Evolutionary conservation across 1,140 invertebrate species (phyloP).

Genomic region (Paracyclopina nana): DNA sequence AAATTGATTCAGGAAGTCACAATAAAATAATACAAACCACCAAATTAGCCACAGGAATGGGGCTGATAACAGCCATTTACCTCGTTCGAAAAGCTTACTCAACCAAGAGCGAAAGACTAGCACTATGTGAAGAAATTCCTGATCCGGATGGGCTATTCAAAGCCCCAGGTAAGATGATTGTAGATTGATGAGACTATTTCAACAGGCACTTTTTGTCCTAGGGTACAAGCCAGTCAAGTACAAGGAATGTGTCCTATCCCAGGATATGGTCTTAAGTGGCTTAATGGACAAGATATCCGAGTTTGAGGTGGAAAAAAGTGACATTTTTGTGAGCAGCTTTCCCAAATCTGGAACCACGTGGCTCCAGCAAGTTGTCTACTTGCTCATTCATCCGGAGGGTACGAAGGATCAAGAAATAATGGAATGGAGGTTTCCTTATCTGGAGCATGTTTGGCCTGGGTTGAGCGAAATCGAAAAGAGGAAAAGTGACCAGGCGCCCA

Average conservation of each 20-base stretch:
- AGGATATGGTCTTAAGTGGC: conserved; percentile 6
- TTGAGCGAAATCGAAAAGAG: not conserved
- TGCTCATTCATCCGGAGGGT: not conserved
- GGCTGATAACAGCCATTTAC: too few relatives aligned
- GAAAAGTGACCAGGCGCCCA: not conserved
- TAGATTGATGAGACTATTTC: too few relatives aligned
- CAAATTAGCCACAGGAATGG: too few relatives aligned
- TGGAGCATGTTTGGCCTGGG: conserved; percentile 6
- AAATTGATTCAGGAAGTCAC: too few relatives aligned
- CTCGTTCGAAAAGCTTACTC: too few relatives aligned
- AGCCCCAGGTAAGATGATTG: too few relatives aligned
- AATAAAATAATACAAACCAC: too few relatives aligned
- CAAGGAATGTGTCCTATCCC: not conserved
- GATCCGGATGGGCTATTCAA: too few relatives aligned
- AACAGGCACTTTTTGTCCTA: too few relatives aligned
- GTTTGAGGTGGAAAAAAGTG: not conserved
- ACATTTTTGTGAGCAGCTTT: conserved; percentile 7
- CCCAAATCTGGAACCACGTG: conserved; percentile 15
- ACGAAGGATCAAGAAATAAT: not conserved
- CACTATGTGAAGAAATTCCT: too few relatives aligned
- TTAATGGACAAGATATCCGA: not conserved
- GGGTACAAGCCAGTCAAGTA: conserved; percentile 9
- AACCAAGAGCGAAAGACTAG: too few relatives aligned
- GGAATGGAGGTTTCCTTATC: conserved; percentile 9
- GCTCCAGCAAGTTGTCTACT: conserved; percentile 8